phyloP scores from a whole-genome alignment of 2,113 vertebrate genomes.

The Amazona guildingii region DNA sequence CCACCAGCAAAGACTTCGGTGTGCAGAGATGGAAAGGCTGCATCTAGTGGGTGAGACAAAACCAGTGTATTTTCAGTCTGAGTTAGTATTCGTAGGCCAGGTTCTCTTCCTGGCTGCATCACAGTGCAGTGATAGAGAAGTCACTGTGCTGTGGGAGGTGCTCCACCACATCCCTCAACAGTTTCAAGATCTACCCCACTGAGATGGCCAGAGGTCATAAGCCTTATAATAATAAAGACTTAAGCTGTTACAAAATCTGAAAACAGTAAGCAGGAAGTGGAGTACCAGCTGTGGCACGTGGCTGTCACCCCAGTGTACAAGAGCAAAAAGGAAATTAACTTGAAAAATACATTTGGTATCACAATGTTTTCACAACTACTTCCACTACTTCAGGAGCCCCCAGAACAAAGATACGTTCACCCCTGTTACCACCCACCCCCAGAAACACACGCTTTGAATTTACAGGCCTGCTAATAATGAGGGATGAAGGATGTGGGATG shows the following conservation, averaged over 20 bases:
- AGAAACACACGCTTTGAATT: not conserved
- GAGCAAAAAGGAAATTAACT: not conserved
- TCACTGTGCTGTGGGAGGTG: not conserved
- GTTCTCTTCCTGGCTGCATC: not conserved
- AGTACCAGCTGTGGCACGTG: fast-evolving
- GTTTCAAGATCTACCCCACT: not conserved
- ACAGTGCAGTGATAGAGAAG: not conserved
- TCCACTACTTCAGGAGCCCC: not conserved
- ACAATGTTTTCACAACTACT: not conserved
- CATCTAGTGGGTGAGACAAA: not conserved
- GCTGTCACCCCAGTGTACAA: not conserved
- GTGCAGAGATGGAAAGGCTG: not conserved
- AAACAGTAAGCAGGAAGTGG: not conserved
- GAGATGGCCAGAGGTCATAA: not conserved
- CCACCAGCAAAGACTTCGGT: not conserved
- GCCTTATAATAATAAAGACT: not conserved
- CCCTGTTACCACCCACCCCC: not conserved
- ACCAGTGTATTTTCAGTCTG: not conserved
- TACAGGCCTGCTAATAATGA: not conserved
- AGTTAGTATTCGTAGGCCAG: not conserved
- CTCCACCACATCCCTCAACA: not conserved
- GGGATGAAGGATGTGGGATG: not conserved
- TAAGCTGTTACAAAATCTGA: not conserved
- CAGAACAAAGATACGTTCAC: not conserved
- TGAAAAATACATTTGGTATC: not conserved